phyloP scores from a whole-genome alignment of 2,797 vertebrate species.

The Spondyliosoma cantharus region DNA sequence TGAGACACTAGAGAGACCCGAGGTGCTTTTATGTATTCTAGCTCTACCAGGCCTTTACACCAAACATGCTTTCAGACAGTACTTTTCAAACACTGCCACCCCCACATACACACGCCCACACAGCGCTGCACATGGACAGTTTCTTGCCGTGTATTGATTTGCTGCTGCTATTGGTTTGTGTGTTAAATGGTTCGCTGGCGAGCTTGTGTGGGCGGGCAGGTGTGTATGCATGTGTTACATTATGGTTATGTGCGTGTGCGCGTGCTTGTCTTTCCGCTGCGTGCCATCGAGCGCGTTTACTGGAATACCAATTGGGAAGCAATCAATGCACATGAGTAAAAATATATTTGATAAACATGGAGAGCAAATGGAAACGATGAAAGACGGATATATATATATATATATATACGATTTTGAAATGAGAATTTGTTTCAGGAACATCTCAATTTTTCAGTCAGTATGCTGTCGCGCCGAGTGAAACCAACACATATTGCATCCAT shows the following conservation, averaged over 20 bases:
- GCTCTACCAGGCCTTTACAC: slow-evolving; percentile 1
- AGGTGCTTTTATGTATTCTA: slow-evolving; percentile 5
- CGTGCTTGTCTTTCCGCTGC: slow-evolving; percentile 1
- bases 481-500: neutral
- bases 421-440: neutral
- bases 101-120: slow-evolving; percentile 4
- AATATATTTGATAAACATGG: slow-evolving; percentile 10
- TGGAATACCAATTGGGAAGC: slow-evolving; percentile 31
- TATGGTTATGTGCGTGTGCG: neutral
- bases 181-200: slow-evolving; percentile 16
- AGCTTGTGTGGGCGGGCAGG: slow-evolving; percentile 11
- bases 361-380: neutral
- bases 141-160: slow-evolving; percentile 41
- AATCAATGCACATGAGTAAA: slow-evolving; percentile 46
- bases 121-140: slow-evolving; percentile 3
- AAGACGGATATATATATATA: neutral
- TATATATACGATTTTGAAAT: no score
- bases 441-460: neutral
- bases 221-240: slow-evolving; percentile 15
- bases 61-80: slow-evolving; percentile 14
- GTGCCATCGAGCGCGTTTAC: neutral
- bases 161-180: slow-evolving; percentile 15
- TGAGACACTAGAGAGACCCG: neutral
- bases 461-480: neutral
- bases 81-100: slow-evolving; percentile 23